Evolutionary conservation across 2,888 invertebrate genomes (phyloP).

Genomic region (Stenotaenia linearis): DNA sequence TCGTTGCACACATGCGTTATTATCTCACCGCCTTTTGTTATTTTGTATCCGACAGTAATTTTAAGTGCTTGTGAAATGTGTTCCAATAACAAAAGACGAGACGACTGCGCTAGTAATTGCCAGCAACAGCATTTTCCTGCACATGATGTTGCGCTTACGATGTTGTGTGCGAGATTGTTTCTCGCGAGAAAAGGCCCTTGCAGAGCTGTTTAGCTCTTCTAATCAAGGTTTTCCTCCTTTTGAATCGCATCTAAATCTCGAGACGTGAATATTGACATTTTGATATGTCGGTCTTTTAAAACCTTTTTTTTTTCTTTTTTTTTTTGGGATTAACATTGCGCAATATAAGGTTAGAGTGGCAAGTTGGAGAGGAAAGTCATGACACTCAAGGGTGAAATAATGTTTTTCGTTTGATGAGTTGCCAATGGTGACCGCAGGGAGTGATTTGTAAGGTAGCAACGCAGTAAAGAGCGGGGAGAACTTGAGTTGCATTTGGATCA

Average conservation of each 20-base stretch:
- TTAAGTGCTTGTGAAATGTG: conserved; percentile 11
- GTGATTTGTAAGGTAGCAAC: conserved; percentile 13
- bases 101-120: background rate
- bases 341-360: background rate
- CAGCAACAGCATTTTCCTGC: background rate
- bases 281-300: background rate
- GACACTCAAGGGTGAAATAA: conserved; percentile 19
- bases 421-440: conserved; percentile 19
- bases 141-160: background rate
- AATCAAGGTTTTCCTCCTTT: background rate
- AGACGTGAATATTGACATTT: background rate
- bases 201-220: background rate
- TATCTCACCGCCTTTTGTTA: background rate
- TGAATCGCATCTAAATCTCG: background rate
- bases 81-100: conserved; percentile 15
- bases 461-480: background rate
- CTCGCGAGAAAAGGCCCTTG: background rate
- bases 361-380: background rate
- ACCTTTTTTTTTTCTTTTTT: background rate
- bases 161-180: background rate
- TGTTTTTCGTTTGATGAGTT: conserved; percentile 19
- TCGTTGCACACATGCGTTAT: conserved; percentile 15
- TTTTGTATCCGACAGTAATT: conserved; percentile 2
- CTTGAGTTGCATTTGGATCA: background rate
- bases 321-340: background rate